Evolutionary conservation across 2,797 vertebrate species (phyloP), one percentile per base, ranked within the genome.

Genomic region (Oreonectes daqikongensis): DNA sequence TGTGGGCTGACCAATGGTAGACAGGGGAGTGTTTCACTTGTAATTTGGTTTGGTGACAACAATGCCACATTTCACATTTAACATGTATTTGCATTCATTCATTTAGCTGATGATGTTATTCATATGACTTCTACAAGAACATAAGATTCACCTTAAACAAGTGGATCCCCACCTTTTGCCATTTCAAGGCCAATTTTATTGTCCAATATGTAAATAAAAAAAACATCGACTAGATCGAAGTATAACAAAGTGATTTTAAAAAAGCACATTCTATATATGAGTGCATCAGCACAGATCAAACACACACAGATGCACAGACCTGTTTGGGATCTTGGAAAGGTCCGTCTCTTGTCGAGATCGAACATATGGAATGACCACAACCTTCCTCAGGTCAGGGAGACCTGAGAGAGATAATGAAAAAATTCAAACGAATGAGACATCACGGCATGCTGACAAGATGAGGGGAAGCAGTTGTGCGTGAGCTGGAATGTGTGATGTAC

Each of bases 291-390:
- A 53, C 17, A 53, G 50, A 4, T 7, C 18, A 5, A 44, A 48
- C 69, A 14, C 55, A 57, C 26, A 55, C 8, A 44, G 32, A 75
- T 17, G 32, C 55, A 79, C 87, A 72, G 73, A 98, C 97, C 97
- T 96, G 87, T 96, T 94, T 5, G 96, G 94, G 79, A 99, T 95
- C 87, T 90, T 95, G 48, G 96, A 96, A 81, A 98, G 88, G 89
- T 99, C 95, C 0, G 94, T 93, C 18, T 92, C 90, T 6, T 95
- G 93, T 86, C 88, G 94, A 40, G 94, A 84, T 1, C 87, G 86
- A 2, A 94, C 87, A 0, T 99, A 99, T 0, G 97, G 97, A 76
- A 98, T 95, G 72, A 99, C 89, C 72, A 99, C 95, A 18, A 97
- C 95, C 82, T 93, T 97, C 83, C 93, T 88, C 68, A 99, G 75